These are phyloP conservation scores for Nematolebias whitei DNA, from an alignment of 2,113 vertebrate species.

Conservation along the genomic window DNA sequence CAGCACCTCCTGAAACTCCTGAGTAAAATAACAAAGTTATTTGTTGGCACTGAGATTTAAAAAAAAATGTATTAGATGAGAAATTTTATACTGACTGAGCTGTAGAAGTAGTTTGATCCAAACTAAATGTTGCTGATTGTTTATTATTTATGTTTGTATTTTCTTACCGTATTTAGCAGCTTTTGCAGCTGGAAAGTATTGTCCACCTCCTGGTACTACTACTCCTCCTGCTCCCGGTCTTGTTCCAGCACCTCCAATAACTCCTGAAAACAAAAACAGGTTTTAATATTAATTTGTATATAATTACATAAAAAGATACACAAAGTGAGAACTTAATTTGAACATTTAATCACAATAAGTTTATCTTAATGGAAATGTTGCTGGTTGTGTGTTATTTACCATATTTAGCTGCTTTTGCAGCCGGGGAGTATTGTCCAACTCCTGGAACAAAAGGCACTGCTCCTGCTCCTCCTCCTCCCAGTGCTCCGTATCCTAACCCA, in stretches of 20 bases:
- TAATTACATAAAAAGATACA: background rate
- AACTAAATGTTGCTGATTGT: background rate
- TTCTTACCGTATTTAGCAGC: slow-evolving; percentile 48
- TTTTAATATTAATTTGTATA: background rate
- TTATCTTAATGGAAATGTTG: too few species aligned
- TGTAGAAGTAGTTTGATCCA: too few species aligned
- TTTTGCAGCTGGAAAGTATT: slow-evolving; percentile 54
- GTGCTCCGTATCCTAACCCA: slow-evolving; percentile 17
- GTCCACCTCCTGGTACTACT: slow-evolving; percentile 32
- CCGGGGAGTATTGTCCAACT: slow-evolving; percentile 33
- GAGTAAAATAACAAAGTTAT: background rate
- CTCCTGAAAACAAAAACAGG: background rate
- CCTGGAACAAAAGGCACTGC: slow-evolving; percentile 7
- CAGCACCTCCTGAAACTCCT: slow-evolving; percentile 18
- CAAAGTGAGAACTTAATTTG: too few species aligned
- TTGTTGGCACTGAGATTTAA: background rate
- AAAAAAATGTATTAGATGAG: background rate
- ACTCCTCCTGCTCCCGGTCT: slow-evolving; percentile 17
- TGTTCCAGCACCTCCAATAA: slow-evolving; percentile 21
- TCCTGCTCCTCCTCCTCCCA: slow-evolving; percentile 5
- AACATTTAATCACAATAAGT: too few species aligned
- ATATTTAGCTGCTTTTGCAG: slow-evolving; percentile 63
- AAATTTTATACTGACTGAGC: too few species aligned
- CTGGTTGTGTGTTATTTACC: too few species aligned
- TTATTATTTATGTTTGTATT: background rate